Conservation (phyloP, 2,797 vertebrate genomes). For the Champsocephalus gunnari region DNA sequence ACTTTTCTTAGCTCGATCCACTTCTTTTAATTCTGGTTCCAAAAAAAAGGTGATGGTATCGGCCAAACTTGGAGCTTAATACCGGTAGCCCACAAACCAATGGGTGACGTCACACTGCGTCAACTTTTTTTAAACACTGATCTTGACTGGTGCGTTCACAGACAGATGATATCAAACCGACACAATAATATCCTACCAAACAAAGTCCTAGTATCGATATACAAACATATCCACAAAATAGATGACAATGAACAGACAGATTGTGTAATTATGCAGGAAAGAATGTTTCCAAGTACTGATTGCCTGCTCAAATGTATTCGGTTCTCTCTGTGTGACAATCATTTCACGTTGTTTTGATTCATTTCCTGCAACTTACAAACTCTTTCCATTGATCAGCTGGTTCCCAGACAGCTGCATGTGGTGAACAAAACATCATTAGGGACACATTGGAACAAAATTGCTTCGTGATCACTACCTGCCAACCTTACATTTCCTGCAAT, state of each 20-base stretch:
- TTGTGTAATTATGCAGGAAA: not conserved
- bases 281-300: not conserved
- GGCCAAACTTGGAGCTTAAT: no score
- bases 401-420: conserved; percentile 16
- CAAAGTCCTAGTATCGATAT: no score
- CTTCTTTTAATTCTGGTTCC: no score
- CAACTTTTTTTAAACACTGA: no score
- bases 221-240: conserved; percentile 14
- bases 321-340: not conserved
- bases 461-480: conserved; percentile 54
- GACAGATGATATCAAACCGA: not conserved
- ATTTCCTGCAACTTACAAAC: conserved; percentile 15
- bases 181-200: not conserved
- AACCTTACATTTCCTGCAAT: conserved; percentile 61
- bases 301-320: not conserved
- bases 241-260: not conserved
- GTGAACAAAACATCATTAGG: conserved; percentile 48
- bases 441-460: conserved; percentile 52
- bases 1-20: no score
- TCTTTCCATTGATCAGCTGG: conserved; percentile 27
- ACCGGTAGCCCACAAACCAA: no score
- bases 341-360: conserved; percentile 5
- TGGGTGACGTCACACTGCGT: no score
- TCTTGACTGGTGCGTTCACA: not conserved
- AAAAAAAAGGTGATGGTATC: no score